Evolutionary conservation across 2,888 invertebrate species (phyloP).

Genomic region (Pollenia griseotomentosa): DNA sequence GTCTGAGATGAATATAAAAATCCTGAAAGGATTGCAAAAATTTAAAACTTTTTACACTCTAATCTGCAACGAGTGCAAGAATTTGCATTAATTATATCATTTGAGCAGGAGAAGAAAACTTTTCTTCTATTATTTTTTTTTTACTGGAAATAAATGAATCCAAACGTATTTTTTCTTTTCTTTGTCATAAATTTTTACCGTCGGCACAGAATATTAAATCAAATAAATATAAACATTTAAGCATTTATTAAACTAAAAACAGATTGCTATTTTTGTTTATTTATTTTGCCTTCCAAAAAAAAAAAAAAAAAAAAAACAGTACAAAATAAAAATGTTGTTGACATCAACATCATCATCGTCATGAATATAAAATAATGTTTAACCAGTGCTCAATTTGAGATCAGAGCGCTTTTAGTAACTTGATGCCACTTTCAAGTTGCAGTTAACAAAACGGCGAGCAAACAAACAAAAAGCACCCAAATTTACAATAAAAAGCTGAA

Average conservation of each 20-base stretch:
- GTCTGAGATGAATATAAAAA: too few species aligned
- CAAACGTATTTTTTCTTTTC: too few species aligned
- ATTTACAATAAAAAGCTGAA: slow-evolving; percentile 43
- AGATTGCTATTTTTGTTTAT: slow-evolving; percentile 54
- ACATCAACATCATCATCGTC: slow-evolving; percentile 62
- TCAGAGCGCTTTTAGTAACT: slow-evolving; percentile 67
- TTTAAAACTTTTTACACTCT: too few species aligned
- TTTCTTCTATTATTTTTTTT: too few species aligned
- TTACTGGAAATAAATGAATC: too few species aligned
- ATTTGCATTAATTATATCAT: too few species aligned
- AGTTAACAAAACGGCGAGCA: slow-evolving; percentile 64
- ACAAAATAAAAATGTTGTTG: not conserved
- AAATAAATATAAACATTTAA: slow-evolving; percentile 27
- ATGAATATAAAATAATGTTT: slow-evolving; percentile 74
- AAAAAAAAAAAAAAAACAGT: not conserved
- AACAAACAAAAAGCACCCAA: slow-evolving; percentile 49
- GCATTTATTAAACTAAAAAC: slow-evolving; percentile 41
- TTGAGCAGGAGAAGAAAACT: too few species aligned
- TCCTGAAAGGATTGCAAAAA: too few species aligned
- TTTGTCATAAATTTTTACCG: too few species aligned
- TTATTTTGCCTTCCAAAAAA: slow-evolving; percentile 47
- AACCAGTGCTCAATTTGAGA: slow-evolving; percentile 72
- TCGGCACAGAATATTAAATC: slow-evolving; percentile 16
- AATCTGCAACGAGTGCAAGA: too few species aligned
- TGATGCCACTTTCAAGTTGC: slow-evolving; percentile 71